A percentile compares a stretch with the other conserved stretches of the same genome.
These are phyloP conservation scores for Lacerta bilineata DNA, from an alignment of 2,797 vertebrate species.

Conservation along the genomic window DNA sequence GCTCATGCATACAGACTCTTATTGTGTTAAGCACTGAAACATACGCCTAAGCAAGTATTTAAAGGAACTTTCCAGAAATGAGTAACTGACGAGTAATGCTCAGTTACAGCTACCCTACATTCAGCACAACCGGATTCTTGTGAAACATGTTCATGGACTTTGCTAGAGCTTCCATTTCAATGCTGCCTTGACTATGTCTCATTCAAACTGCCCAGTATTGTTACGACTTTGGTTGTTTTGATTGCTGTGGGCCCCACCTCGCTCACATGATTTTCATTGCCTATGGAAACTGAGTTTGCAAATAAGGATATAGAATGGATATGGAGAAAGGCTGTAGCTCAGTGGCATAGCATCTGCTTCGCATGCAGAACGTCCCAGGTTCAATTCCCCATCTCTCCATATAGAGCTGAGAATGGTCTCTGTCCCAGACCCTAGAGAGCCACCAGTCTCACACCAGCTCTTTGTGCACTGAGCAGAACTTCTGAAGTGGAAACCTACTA, in stretches of 20 bases:
- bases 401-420: too few relatives aligned
- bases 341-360: too few relatives aligned
- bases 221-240: background rate
- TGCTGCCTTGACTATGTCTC: background rate
- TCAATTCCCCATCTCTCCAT: too few relatives aligned
- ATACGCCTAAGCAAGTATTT: background rate
- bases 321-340: too few relatives aligned
- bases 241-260: background rate
- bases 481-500: background rate
- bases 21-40: background rate
- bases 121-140: background rate
- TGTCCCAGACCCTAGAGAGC: too few relatives aligned
- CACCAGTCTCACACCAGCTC: too few relatives aligned
- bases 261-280: too few relatives aligned
- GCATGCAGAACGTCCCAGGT: too few relatives aligned
- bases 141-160: background rate
- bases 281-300: too few relatives aligned
- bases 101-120: background rate
- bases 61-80: background rate
- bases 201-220: background rate
- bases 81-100: background rate
- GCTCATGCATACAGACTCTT: background rate
- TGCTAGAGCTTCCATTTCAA: background rate
- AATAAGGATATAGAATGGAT: too few relatives aligned
- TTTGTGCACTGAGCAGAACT: background rate